phyloP scores from a whole-genome alignment of 2,888 invertebrate genomes.

The Archips crataeganus region DNA sequence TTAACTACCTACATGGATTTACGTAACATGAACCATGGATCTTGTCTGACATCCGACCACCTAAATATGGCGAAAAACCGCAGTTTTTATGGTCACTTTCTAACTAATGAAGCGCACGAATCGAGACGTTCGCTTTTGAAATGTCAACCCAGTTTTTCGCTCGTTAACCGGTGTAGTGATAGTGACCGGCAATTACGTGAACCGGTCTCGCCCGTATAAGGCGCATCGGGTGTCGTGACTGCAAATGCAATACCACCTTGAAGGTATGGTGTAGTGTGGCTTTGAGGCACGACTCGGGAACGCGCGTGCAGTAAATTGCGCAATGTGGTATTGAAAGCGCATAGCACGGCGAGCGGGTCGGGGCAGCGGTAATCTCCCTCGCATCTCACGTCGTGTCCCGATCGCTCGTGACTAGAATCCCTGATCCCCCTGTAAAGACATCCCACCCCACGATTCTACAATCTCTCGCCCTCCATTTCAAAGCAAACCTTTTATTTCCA shows the following conservation, averaged over 20 bases:
- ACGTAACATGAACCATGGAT: slow-evolving; percentile 33
- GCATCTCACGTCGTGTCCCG: slow-evolving; percentile 71
- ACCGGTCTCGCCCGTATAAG: slow-evolving; percentile 47
- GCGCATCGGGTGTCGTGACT: slow-evolving; percentile 68
- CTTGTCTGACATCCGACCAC: slow-evolving; percentile 44
- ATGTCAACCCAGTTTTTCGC: slow-evolving; percentile 58
- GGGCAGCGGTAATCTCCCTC: slow-evolving; percentile 62
- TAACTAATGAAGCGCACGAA: slow-evolving; percentile 48
- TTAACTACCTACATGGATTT: slow-evolving; percentile 53
- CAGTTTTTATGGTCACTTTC: slow-evolving; percentile 49
- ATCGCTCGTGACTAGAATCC: slow-evolving; percentile 71
- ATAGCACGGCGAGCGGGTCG: slow-evolving; percentile 56
- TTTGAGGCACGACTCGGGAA: slow-evolving; percentile 61
- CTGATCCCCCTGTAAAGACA: slow-evolving; percentile 54
- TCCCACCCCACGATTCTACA: slow-evolving; percentile 44
- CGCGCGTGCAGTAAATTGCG: slow-evolving; percentile 77
- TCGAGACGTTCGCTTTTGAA: slow-evolving; percentile 54
- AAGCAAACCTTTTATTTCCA: slow-evolving; percentile 24
- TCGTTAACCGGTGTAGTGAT: slow-evolving; percentile 45
- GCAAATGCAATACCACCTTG: slow-evolving; percentile 66
- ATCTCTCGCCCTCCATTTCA: slow-evolving; percentile 29
- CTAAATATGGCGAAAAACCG: slow-evolving; percentile 53
- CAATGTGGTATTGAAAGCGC: slow-evolving; percentile 76
- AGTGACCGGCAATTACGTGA: slow-evolving; percentile 50
- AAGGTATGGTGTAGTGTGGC: slow-evolving; percentile 65